Conservation (phyloP, 2,797 vertebrate genomes). For the Leptoclinus maculatus region DNA sequence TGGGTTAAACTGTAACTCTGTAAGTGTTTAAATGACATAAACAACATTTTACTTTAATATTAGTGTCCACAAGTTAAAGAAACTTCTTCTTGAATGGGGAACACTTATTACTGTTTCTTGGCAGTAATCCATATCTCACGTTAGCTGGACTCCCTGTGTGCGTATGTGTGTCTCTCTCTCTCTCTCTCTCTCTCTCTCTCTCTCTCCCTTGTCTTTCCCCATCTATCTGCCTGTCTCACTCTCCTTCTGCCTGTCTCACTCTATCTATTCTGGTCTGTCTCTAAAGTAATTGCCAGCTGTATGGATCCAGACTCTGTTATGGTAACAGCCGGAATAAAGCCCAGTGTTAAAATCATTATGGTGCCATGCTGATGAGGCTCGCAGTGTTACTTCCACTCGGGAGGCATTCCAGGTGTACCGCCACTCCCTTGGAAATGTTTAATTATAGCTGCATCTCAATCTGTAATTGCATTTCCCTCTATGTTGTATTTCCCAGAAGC, state of each 20-base stretch:
- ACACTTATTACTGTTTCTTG: neutral
- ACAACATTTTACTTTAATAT: neutral
- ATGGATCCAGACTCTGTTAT: conserved; percentile 81
- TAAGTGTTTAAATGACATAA: neutral
- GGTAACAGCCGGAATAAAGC: conserved; percentile 84
- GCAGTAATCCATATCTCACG: conserved; percentile 4
- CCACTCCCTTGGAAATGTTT: conserved; percentile 74
- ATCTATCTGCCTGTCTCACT: conserved; percentile 35
- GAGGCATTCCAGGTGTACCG: conserved; percentile 82
- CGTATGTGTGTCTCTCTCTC: neutral
- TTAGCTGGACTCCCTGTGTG: neutral
- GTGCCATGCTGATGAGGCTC: conserved; percentile 73
- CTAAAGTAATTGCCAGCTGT: conserved; percentile 79
- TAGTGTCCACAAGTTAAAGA: neutral
- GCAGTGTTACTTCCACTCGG: conserved; percentile 71
- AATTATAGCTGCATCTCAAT: conserved; percentile 74
- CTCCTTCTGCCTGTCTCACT: conserved; percentile 30
- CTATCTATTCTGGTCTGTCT: conserved; percentile 58
- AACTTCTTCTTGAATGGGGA: neutral
- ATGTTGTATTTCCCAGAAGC: conserved; percentile 73
- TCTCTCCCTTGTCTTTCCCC: conserved; percentile 23
- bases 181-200: conserved; percentile 16
- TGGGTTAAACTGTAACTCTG: neutral
- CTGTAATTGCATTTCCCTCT: conserved; percentile 74
- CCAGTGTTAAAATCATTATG: conserved; percentile 85